Evolutionary conservation across 2,797 vertebrate species (phyloP).

Genomic region (Sebastolobus altivelis): DNA sequence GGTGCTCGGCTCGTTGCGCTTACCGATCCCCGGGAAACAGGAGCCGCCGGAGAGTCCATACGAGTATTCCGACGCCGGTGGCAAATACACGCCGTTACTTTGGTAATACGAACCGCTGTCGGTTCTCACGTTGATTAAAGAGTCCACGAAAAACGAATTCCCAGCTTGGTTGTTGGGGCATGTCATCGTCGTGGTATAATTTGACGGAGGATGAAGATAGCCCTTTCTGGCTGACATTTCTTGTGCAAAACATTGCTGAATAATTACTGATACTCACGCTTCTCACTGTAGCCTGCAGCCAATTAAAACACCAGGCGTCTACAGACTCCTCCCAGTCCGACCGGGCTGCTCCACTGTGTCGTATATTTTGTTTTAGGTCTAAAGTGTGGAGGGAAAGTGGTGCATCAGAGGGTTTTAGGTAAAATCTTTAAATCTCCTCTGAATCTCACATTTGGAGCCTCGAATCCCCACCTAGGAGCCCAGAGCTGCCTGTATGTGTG

Average conservation of each 20-base stretch:
- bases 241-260: slow-evolving; percentile 99
- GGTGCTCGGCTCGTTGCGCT: slow-evolving; percentile 90
- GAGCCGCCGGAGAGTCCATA: slow-evolving; percentile 95
- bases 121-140: slow-evolving; percentile 94
- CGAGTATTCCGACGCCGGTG: slow-evolving; percentile 91
- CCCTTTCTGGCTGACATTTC: slow-evolving; percentile 99
- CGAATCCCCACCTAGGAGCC: slow-evolving; percentile 14
- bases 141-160: slow-evolving; percentile 98
- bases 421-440: slow-evolving; percentile 45
- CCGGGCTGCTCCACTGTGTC: slow-evolving; percentile 80
- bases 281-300: slow-evolving; percentile 92
- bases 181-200: slow-evolving; percentile 99
- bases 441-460: slow-evolving; percentile 17
- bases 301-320: slow-evolving; percentile 93
- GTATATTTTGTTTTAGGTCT: slow-evolving; percentile 87
- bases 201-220: slow-evolving; percentile 97
- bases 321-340: slow-evolving; percentile 94
- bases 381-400: slow-evolving; percentile 57
- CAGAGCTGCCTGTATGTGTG: slow-evolving; percentile 12
- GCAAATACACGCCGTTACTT: slow-evolving; percentile 93
- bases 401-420: slow-evolving; percentile 43
- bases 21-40: slow-evolving; percentile 92
- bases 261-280: slow-evolving; percentile 98
- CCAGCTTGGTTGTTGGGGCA: slow-evolving; percentile 97
- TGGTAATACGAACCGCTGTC: slow-evolving; percentile 93